Percentiles rank a stretch among this genome's conserved stretches.
Evolutionary conservation across 1,140 invertebrate species (phyloP).

Genomic region (Zaprionus davidi): DNA sequence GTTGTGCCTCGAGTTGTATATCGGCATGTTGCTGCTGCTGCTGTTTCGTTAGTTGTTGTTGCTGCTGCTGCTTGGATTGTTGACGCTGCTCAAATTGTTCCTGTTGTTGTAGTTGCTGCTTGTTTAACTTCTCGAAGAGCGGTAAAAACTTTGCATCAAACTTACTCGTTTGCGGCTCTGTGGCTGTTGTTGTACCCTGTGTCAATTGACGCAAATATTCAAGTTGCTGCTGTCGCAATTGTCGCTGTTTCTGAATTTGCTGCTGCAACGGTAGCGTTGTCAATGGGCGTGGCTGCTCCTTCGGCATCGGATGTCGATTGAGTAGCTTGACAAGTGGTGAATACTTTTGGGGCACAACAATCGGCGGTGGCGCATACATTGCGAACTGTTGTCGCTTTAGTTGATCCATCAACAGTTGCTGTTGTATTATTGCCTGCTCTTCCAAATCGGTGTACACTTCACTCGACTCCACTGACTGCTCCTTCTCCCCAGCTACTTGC

Average conservation of each 20-base stretch:
- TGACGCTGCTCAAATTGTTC: not conserved
- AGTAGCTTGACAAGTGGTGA: constrained; percentile 29
- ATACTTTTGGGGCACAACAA: constrained; percentile 31
- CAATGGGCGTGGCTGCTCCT: not conserved
- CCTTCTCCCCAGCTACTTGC: not conserved
- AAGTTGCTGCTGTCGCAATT: not conserved
- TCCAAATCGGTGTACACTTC: not conserved
- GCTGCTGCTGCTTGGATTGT: not conserved
- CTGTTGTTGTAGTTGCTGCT: not conserved
- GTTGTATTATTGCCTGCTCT: not conserved
- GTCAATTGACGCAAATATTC: not conserved
- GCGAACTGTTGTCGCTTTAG: not conserved
- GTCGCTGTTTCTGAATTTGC: not conserved
- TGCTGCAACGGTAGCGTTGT: not conserved
- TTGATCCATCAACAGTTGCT: not conserved
- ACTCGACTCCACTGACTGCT: not conserved
- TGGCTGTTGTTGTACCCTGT: not conserved
- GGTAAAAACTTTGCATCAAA: not conserved
- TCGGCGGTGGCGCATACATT: constrained; percentile 22
- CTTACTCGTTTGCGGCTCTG: not conserved
- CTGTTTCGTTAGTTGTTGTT: not conserved
- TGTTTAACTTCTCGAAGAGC: not conserved
- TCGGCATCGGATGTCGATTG: constrained; percentile 22
- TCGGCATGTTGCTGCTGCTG: not conserved
- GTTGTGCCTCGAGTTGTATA: not conserved